A percentile compares a stretch with the other conserved stretches of the same genome.
These are phyloP conservation scores for Phymanthus crucifer DNA, from an alignment of 92 coral and sea anemone species.

Conservation along the genomic window DNA sequence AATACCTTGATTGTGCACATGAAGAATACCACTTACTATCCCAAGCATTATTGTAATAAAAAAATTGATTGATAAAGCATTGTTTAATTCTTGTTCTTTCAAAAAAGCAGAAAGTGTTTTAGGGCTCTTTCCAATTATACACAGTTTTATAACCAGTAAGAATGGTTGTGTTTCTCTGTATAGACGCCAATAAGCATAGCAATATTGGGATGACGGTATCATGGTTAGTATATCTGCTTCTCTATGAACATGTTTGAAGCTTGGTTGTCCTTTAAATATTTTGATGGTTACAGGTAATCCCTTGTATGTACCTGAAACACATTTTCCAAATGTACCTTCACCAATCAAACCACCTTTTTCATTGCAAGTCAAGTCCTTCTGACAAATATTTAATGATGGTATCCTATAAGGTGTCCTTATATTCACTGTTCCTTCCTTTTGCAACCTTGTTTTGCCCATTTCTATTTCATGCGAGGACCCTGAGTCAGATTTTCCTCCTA, in stretches of 20 bases:
- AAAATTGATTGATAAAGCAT: not conserved
- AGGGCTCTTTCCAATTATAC: constrained; percentile 28
- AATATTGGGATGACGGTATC: constrained; percentile 48
- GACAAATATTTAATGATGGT: constrained; percentile 36
- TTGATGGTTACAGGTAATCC: constrained; percentile 40
- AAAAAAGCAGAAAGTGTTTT: constrained; percentile 29
- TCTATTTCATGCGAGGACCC: not conserved
- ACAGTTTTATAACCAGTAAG: constrained; percentile 44
- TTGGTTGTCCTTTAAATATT: constrained; percentile 19
- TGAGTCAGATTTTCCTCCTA: too few species aligned
- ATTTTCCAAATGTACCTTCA: constrained; percentile 63
- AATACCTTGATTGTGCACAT: constrained; percentile 28
- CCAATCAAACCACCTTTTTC: constrained; percentile 17
- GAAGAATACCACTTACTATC: constrained; percentile 31
- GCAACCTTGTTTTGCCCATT: not conserved
- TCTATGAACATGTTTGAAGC: constrained; percentile 24
- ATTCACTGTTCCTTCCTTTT: not conserved
- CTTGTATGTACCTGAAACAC: constrained; percentile 46
- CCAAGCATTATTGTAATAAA: constrained; percentile 21
- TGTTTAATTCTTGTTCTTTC: not conserved
- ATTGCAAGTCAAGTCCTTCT: constrained; percentile 28
- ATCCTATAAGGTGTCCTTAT: constrained; percentile 4
- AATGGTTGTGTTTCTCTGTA: constrained; percentile 23
- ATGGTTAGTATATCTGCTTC: constrained; percentile 39
- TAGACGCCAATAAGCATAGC: constrained; percentile 48